These are phyloP conservation scores for Chlorops oryzae DNA, from an alignment of 1,140 invertebrate genomes.

Conservation along the genomic window DNA sequence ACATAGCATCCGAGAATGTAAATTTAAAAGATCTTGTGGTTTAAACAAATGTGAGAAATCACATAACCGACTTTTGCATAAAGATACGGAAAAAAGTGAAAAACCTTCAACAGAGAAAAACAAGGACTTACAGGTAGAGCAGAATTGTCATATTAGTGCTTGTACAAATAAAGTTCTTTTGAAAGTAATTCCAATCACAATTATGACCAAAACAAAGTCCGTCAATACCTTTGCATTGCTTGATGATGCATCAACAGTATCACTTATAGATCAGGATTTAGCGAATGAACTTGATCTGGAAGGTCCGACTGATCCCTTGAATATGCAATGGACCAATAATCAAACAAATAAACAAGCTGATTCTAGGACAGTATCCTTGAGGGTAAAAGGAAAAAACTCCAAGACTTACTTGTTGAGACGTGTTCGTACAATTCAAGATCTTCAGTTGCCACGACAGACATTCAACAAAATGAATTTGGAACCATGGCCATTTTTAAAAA, in stretches of 20 bases:
- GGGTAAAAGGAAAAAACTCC: not conserved
- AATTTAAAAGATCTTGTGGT: slow-evolving; percentile 1
- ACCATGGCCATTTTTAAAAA: not conserved
- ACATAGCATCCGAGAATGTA: slow-evolving; percentile 7
- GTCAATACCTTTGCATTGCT: slow-evolving; percentile 8
- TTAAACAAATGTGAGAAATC: slow-evolving; percentile 2
- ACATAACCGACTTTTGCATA: slow-evolving; percentile 9
- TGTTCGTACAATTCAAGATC: too few relatives aligned
- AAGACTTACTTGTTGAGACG: slow-evolving; percentile 9
- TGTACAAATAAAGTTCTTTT: slow-evolving; percentile 5
- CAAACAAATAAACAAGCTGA: slow-evolving; percentile 1
- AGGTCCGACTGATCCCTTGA: slow-evolving; percentile 4
- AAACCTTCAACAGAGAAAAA: not conserved
- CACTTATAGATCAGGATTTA: slow-evolving; percentile 6
- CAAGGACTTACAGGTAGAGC: not conserved
- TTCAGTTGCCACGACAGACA: slow-evolving; percentile 1
- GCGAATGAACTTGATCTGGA: slow-evolving; percentile 10
- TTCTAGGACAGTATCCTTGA: slow-evolving; percentile 8
- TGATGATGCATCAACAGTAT: slow-evolving; percentile 13
- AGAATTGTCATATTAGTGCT: slow-evolving; percentile 9
- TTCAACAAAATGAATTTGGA: not conserved
- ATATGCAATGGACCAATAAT: slow-evolving; percentile 12
- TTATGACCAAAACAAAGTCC: slow-evolving; percentile 3
- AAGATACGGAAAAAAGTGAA: not conserved
- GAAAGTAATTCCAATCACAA: slow-evolving; percentile 6